Percentiles rank a stretch among this genome's conserved stretches.
phyloP scores from a whole-genome alignment of 2,797 vertebrate genomes.

The Pseudocheirus occidentalis region DNA sequence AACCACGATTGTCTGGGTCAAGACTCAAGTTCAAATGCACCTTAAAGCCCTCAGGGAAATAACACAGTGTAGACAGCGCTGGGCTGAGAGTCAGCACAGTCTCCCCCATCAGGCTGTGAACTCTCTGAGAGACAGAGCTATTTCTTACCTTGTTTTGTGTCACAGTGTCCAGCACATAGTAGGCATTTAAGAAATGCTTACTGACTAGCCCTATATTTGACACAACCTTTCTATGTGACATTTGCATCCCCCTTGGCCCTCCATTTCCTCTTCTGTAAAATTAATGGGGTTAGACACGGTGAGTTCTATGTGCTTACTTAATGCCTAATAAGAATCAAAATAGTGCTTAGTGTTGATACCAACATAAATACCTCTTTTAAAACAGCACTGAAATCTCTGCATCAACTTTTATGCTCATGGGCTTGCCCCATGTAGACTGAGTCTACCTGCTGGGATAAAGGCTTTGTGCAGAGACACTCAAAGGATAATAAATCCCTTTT shows the following conservation, averaged over 20 bases:
- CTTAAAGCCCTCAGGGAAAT: not conserved
- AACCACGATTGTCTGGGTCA: not conserved
- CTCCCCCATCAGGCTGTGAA: not conserved
- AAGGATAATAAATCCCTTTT: conserved; percentile 84
- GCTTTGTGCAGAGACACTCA: conserved; percentile 78
- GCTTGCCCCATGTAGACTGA: conserved; percentile 71
- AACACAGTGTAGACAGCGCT: not conserved
- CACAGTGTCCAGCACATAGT: not conserved
- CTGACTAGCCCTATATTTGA: not conserved
- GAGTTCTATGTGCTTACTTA: conserved; percentile 5
- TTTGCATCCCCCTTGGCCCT: not conserved
- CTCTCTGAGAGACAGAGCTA: not conserved
- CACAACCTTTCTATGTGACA: not conserved
- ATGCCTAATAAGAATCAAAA: conserved; percentile 52
- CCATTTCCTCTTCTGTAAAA: conserved; percentile 55
- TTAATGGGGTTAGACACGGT: not conserved
- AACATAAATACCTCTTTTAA: conserved; percentile 72
- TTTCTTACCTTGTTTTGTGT: not conserved
- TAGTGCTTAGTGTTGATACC: conserved; percentile 61
- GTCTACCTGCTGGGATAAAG: conserved; percentile 82
- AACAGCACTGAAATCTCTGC: conserved; percentile 66
- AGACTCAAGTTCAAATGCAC: not conserved
- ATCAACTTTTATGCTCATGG: conserved; percentile 72
- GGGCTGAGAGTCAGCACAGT: not conserved
- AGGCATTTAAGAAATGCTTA: not conserved